A percentile compares a stretch with the other conserved stretches of the same genome.
Evolutionary conservation across 2,113 vertebrate genomes (phyloP).

Genomic region (Neolamprologus caudopunctatus): DNA sequence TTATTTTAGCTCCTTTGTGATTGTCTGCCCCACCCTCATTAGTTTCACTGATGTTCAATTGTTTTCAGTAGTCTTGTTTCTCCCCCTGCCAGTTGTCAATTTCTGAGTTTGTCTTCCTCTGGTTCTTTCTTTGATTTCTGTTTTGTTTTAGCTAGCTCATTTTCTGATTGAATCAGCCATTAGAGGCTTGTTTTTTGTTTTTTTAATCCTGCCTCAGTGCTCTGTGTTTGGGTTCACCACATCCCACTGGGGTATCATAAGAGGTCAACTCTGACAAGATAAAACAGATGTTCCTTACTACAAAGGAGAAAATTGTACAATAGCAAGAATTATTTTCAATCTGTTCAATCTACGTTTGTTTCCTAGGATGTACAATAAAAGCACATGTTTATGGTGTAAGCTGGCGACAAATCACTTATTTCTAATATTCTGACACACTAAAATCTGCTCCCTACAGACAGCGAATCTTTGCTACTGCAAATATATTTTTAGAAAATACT

Average conservation of each 20-base stretch:
- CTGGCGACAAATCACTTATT: not conserved
- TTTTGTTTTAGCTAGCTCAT: not conserved
- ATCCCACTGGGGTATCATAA: not conserved
- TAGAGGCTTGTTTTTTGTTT: not conserved
- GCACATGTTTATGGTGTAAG: not conserved
- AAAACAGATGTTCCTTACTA: not conserved
- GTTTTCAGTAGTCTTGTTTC: not conserved
- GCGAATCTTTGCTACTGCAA: not conserved
- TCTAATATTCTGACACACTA: not conserved
- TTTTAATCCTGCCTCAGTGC: not conserved
- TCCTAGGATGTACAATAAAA: not conserved
- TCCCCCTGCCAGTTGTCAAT: not conserved
- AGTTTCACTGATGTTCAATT: accelerated
- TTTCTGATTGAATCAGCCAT: not conserved
- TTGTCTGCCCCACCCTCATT: not conserved
- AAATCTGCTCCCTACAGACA: not conserved
- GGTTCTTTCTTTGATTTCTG: not conserved
- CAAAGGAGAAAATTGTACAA: not conserved
- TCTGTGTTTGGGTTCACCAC: not conserved
- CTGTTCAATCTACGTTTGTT: not conserved
- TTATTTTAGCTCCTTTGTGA: not conserved
- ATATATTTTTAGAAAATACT: not conserved
- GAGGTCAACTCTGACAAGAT: not conserved
- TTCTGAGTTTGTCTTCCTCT: not conserved
- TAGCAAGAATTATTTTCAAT: not conserved